Evolutionary conservation across 2,888 invertebrate species (phyloP).

Genomic region (Hartigia nigra): DNA sequence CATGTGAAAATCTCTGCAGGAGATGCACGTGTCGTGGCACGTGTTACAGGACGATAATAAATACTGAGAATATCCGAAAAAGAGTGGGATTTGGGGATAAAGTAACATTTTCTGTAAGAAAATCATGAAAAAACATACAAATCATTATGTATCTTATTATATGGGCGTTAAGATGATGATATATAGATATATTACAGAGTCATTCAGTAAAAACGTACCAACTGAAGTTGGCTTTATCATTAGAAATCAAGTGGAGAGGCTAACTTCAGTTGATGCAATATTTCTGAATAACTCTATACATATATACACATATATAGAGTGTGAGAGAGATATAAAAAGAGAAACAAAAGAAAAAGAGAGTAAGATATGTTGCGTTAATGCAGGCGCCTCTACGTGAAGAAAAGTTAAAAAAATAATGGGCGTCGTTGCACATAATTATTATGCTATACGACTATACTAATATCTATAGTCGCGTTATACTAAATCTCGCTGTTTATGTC

Average conservation of each 20-base stretch:
- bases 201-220: neutral
- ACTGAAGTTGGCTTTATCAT: neutral
- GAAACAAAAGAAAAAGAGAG: neutral
- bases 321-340: neutral
- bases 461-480: conserved; percentile 4
- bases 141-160: neutral
- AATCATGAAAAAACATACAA: neutral
- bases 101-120: neutral
- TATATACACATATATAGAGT: neutral
- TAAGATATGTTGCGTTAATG: neutral
- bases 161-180: neutral
- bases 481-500: conserved; percentile 38
- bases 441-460: neutral
- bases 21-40: neutral
- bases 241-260: neutral
- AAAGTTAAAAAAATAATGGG: neutral
- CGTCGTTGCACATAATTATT: neutral
- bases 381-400: neutral
- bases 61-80: neutral
- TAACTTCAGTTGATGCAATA: neutral
- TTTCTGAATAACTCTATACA: neutral
- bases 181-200: neutral
- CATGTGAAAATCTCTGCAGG: neutral
- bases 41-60: neutral
- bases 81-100: neutral